Percentiles rank a stretch among this genome's conserved stretches.
phyloP scores from a whole-genome alignment of 2,888 invertebrate genomes.

The Trilocha varians region DNA sequence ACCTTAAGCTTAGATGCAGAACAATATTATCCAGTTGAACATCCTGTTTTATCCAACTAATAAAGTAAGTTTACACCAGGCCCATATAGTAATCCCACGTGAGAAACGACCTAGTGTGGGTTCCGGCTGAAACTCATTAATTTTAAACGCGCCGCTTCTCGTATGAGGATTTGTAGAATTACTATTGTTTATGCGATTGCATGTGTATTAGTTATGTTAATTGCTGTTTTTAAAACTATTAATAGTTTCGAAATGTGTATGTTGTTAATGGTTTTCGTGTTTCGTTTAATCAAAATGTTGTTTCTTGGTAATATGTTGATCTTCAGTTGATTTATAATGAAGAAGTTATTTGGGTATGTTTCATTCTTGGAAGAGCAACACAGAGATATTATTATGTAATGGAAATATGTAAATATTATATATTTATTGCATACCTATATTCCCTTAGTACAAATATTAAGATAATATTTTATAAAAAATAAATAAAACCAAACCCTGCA shows the following conservation, averaged over 20 bases:
- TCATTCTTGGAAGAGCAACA: no score
- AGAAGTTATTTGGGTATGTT: not conserved
- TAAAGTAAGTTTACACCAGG: slow-evolving; percentile 32
- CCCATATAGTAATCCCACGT: slow-evolving; percentile 33
- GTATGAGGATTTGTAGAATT: slow-evolving; percentile 50
- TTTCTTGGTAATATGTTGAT: not conserved
- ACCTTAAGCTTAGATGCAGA: not conserved
- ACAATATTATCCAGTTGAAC: slow-evolving; percentile 12
- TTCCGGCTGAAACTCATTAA: slow-evolving; percentile 37
- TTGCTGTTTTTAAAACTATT: slow-evolving; percentile 14
- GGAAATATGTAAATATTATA: no score
- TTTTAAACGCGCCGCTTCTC: slow-evolving; percentile 37
- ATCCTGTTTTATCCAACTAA: slow-evolving; percentile 17
- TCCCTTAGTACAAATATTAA: no score
- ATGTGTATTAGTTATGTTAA: slow-evolving; percentile 37
- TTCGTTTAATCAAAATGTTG: slow-evolving; percentile 3
- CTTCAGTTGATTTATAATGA: no score
- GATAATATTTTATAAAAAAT: no score
- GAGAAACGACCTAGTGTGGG: slow-evolving; percentile 31
- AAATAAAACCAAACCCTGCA: no score
- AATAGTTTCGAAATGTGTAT: not conserved
- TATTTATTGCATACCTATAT: no score
- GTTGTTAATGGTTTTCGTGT: not conserved
- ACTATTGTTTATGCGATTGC: slow-evolving; percentile 52
- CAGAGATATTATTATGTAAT: no score